Conservation (phyloP, 2,888 invertebrate genomes). For the Temnothorax rugatulus region DNA sequence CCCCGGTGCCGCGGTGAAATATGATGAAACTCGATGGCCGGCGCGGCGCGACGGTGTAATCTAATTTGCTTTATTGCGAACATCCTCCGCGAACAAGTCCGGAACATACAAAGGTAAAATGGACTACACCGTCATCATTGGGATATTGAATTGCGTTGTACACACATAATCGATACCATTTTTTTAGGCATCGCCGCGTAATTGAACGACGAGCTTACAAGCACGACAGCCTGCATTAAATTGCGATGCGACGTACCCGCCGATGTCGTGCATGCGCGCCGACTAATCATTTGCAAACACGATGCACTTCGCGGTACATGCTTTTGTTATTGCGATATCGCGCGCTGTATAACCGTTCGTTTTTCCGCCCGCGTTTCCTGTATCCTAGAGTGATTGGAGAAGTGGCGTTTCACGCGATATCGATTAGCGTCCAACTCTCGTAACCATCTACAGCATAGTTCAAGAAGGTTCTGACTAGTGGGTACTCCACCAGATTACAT, state of each 20-base stretch:
- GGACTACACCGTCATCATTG: not conserved
- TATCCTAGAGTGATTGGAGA: conserved; percentile 66
- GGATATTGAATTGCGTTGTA: conserved; percentile 25
- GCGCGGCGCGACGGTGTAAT: not conserved
- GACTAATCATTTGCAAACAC: conserved; percentile 56
- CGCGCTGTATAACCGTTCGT: conserved; percentile 40
- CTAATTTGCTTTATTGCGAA: conserved; percentile 35
- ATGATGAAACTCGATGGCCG: conserved; percentile 16
- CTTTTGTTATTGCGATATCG: conserved; percentile 56
- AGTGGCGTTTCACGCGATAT: conserved; percentile 72
- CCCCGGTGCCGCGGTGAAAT: not conserved
- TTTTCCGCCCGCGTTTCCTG: conserved; percentile 48
- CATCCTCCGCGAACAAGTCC: conserved; percentile 12
- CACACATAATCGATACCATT: conserved; percentile 34
- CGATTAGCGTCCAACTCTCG: conserved; percentile 66
- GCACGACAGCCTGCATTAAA: conserved; percentile 42
- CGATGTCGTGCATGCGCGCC: conserved; percentile 27
- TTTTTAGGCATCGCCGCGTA: conserved; percentile 38
- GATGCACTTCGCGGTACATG: conserved; percentile 49
- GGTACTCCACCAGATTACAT: conserved; percentile 32
- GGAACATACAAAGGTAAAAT: conserved; percentile 1
- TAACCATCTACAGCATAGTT: conserved; percentile 12
- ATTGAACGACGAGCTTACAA: conserved; percentile 49
- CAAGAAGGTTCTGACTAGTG: conserved; percentile 32
- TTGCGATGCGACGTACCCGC: conserved; percentile 30